Conservation (phyloP, 2,113 vertebrate species). For the Amblyornis subalaris region DNA sequence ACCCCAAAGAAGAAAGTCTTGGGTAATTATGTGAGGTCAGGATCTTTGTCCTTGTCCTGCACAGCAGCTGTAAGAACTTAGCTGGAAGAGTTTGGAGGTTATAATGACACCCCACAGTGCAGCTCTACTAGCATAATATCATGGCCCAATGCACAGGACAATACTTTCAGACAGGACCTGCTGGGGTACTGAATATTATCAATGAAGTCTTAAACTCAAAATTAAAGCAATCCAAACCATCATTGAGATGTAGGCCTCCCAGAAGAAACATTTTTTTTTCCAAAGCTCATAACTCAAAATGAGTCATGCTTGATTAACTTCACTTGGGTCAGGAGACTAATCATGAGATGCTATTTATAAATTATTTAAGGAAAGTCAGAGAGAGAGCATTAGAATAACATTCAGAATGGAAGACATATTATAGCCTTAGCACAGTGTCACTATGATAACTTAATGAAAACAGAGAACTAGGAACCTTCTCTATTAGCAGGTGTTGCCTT, state of each 20-base stretch:
- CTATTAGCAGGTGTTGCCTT: not conserved
- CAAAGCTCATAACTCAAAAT: conserved; percentile 4
- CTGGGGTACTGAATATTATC: not conserved
- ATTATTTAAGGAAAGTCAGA: conserved; percentile 25
- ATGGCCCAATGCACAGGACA: not conserved
- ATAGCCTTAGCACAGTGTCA: not conserved
- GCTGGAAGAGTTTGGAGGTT: not conserved
- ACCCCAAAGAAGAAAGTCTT: not conserved
- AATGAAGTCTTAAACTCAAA: not conserved
- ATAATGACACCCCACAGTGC: not conserved
- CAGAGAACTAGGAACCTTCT: not conserved
- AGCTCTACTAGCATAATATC: not conserved
- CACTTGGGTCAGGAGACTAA: conserved; percentile 32
- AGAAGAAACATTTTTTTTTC: conserved; percentile 1
- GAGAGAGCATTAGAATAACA: not conserved
- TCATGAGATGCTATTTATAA: conserved; percentile 27
- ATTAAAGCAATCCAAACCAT: not conserved
- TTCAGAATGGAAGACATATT: not conserved
- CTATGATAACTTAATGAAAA: not conserved
- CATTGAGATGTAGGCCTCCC: not conserved
- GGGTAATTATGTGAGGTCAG: not conserved
- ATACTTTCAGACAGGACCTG: not conserved
- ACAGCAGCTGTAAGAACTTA: not conserved
- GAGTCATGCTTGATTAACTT: conserved; percentile 31
- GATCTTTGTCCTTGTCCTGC: not conserved